Base-by-base conservation (phyloP, 2,888 invertebrate genomes). In the Caenorhabditis sinica region DNA sequence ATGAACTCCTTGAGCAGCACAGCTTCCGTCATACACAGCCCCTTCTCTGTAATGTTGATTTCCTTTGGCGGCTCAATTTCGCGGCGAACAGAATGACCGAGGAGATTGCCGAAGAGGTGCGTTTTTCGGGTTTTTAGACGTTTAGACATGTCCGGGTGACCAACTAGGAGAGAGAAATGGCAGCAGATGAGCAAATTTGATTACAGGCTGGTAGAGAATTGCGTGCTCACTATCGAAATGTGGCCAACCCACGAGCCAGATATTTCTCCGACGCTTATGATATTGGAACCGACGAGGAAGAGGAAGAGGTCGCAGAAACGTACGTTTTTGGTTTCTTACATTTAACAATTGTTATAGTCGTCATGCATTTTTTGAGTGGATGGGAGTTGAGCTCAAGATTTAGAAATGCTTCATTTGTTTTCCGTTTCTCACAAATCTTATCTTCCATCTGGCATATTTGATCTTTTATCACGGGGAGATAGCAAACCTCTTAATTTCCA, bases 61-160 rank as follows among this genome's bases (percentile, higher is more conserved):
- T 91, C 82, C 83, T 91, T 30, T 89, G 90, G 66, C 89, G 90
- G 53, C 84, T 92, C 65, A 92, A 92, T 82, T 92, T 91, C 85
- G 90, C 88, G 9, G 92, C 91, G 13, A 89, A 91, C 65, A 72
- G 92, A 77, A 81, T 91, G 68, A 91, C 91, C 1, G 92, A 92
- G 79, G 82, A 89, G 45, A 90, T 92, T 79, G 92, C 91, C 45
- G 92, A 92, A 76, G 86, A 86, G 74, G 88, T 69, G 63, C n/a
- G 81, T 75, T 49, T 49, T 49, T 49, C 1, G 17, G 15, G 25
- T 45, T 53, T 56, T 40, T 5, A 43, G 36, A 5, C 51, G 51
- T 69, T 69, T 69, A 69, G 25, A 4, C 23, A 23, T 36, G 33
- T 33, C 28, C 33, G 56, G 43, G 23, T 20, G 45, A 76, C n/a